Conservation (phyloP, 2,797 vertebrate genomes). For the Erethizon dorsatum region DNA sequence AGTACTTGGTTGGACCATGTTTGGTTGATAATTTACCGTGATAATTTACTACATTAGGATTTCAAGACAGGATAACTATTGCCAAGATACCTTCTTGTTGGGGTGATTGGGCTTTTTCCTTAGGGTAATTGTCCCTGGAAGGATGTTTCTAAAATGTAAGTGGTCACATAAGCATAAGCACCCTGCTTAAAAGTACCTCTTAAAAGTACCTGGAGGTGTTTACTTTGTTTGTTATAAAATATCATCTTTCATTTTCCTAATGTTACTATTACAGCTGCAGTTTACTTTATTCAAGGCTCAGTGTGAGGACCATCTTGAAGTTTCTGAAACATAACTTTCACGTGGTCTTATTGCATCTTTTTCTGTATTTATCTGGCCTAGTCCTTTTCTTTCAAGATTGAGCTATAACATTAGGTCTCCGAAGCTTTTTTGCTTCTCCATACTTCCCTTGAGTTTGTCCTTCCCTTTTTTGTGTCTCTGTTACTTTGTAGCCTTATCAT, state of each 20-base stretch:
- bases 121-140: constrained; percentile 55
- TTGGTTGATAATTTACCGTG: constrained; percentile 27
- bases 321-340: constrained; percentile 60
- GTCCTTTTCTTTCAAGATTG: constrained; percentile 36
- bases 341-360: neutral
- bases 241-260: constrained; percentile 35
- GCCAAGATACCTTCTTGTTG: constrained; percentile 50
- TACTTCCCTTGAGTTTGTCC: neutral
- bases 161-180: neutral
- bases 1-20: constrained; percentile 28
- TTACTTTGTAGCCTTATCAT: neutral
- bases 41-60: constrained; percentile 54
- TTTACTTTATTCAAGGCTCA: constrained; percentile 30
- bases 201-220: neutral
- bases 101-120: constrained; percentile 49
- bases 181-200: constrained; percentile 31
- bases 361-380: neutral
- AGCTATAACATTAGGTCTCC: constrained; percentile 10
- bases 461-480: constrained; percentile 1
- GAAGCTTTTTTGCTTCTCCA: neutral
- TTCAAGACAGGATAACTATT: constrained; percentile 39
- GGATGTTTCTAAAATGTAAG: constrained; percentile 58
- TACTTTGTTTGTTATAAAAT: constrained; percentile 54
- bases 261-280: constrained; percentile 18
- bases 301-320: constrained; percentile 19